Evolutionary conservation across 2,888 invertebrate genomes (phyloP).

Genomic region (Thymelicus acteon): DNA sequence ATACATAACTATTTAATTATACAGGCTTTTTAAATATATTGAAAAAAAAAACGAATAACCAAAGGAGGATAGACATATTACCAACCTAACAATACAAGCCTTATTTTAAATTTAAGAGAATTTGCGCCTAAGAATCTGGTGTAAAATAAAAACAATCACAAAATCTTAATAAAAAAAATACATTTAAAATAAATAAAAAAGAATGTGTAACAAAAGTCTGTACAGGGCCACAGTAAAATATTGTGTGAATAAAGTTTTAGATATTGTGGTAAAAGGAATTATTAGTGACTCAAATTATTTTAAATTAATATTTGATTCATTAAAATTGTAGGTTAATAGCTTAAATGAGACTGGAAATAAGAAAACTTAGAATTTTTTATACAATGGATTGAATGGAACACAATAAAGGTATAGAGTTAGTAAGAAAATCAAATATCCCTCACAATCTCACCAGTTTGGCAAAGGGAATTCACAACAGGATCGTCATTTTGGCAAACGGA

Average conservation of each 20-base stretch:
- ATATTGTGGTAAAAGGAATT: too few species aligned
- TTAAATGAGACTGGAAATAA: too few species aligned
- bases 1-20: background rate
- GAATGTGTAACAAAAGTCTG: slow-evolving; percentile 54
- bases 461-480: background rate
- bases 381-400: too few species aligned
- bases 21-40: background rate
- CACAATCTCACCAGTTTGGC: background rate
- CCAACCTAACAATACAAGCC: slow-evolving; percentile 5
- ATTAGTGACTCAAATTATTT: background rate
- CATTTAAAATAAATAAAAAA: slow-evolving; percentile 56
- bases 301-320: too few species aligned
- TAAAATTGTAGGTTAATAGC: too few species aligned
- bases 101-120: background rate
- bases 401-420: too few species aligned
- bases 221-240: slow-evolving; percentile 17
- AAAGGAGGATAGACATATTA: slow-evolving; percentile 32
- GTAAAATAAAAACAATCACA: slow-evolving; percentile 52
- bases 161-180: slow-evolving; percentile 49
- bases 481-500: too few species aligned
- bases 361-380: too few species aligned
- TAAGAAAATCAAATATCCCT: too few species aligned
- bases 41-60: background rate
- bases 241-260: background rate
- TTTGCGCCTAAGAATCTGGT: slow-evolving; percentile 24